Base-by-base conservation (phyloP, 2,888 invertebrate genomes). In the Podabrus alpinus region DNA sequence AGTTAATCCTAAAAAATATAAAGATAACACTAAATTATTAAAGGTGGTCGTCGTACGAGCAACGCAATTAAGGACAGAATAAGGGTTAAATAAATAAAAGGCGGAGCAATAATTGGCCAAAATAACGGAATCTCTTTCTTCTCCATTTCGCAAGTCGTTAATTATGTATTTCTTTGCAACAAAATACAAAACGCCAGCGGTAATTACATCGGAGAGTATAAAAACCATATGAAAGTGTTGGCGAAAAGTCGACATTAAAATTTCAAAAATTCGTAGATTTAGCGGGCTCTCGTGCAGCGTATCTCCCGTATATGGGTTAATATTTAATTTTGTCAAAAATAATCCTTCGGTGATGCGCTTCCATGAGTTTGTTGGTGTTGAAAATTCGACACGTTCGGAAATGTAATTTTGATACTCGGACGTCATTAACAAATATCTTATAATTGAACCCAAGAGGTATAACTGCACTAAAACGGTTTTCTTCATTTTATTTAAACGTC, bases 271-370 rank as follows among this genome's bases (percentile, higher is more conserved):
- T 68, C 92, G 82, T 15, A 97, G 88, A 79, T 94, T 91, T 68
- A 96, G 85, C 0, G 97, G 96, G n/a, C 94, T 93, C 86, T 97
- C 97, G 85, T 98, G 98, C 79, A 97, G 95, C 73, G 96, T 89
- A 86, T 97, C 97, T 10, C 97, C 96, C 77, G 91, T 90, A 84
- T 98, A 98, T 0, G 97, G 97, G 85, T 96, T 93, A 75, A 97
- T 92, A 59, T 92, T 92, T 66, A 84, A 82, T 83, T 93, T 92
- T 79, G 93, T 91, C 71, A 98, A 89, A 85, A 94, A 92, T 62
- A 95, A 91, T 25, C 97, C 97, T 89, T 98, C 98, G 67, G n/a
- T 85, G 92, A 92, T 90, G 90, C 95, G 91, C 87, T 94, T 95
- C 93, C 95, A 95, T 9, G 96, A 94, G 88, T 96, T 96, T 68